Base-by-base conservation (phyloP, 2,797 vertebrate genomes). In the Chromobotia macracanthus region DNA sequence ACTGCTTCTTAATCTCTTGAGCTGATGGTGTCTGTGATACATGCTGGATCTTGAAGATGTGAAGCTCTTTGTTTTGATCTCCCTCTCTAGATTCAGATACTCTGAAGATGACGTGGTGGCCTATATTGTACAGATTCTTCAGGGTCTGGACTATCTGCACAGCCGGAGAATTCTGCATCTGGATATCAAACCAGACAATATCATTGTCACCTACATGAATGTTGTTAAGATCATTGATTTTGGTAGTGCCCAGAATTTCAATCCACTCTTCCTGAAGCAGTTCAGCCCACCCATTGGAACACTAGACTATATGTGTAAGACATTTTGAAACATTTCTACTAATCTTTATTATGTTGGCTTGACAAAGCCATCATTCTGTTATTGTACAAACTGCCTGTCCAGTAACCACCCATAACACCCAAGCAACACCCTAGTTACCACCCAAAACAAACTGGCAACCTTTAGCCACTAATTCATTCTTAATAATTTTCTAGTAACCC, bases 191-290 rank as follows among this genome's bases (percentile, higher is more conserved):
- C 96, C 97, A 0, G 98, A 99, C 85, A 99, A 99, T 79, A 68
- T 99, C 66, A 90, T 99, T 0, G 85, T 99, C 89, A 96, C 96
- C 0, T 90, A 94, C 85, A 94, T 95, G 92, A 98, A 98, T 0
- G 85, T 93, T 41, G 91, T 99, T 84, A 99, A 99, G 92, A 97
- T 99, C 64, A 96, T 99, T 0, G 98, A 99, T 90, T 99, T 99
- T 0, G 98, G 98, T 86, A 96, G 94, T 0, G 95, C 98, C 75
- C 97, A 98, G 89, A 95, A 87, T 38, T 99, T 97, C 88, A 97
- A 96, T 83, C 97, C 98, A 5, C 95, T 96, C 1, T 95, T 97
- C 84, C 93, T 98, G 87, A 95, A 94, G 82, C 95, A 96, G 80
- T 95, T 97, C 79, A 95, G 91, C 72, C 94, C 93, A 69, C 95